phyloP scores from a whole-genome alignment of 2,888 invertebrate species.

The Caenorhabditis panamensis region DNA sequence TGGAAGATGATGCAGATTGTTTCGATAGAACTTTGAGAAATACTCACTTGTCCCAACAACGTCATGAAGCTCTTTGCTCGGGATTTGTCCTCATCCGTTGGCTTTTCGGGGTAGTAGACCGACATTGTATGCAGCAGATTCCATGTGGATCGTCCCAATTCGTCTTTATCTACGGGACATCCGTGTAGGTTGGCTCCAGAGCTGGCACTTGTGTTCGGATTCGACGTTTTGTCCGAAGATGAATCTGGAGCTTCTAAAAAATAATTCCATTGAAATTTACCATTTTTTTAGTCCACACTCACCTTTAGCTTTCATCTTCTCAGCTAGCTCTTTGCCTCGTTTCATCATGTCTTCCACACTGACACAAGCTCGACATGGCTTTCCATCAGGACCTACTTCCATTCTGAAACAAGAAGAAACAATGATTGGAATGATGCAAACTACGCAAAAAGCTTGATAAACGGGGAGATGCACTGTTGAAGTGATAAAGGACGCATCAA shows the following conservation, averaged over 20 bases:
- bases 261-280: too few species aligned
- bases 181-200: constrained; percentile 29
- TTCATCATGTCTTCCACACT: constrained; percentile 79
- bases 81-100: constrained; percentile 85
- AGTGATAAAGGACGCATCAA: too few species aligned
- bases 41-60: constrained; percentile 86
- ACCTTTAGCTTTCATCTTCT: constrained; percentile 58
- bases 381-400: constrained; percentile 65
- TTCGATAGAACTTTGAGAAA: too few species aligned
- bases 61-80: constrained; percentile 90
- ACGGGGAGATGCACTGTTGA: too few species aligned
- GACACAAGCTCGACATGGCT: constrained; percentile 78
- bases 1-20: too few species aligned
- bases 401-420: constrained; percentile 32
- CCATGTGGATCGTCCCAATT: constrained; percentile 86
- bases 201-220: constrained; percentile 27
- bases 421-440: constrained; percentile 30
- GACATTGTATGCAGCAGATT: constrained; percentile 96
- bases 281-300: background rate
- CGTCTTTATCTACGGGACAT: constrained; percentile 84
- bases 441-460: background rate
- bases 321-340: constrained; percentile 67
- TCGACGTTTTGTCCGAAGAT: background rate
- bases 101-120: constrained; percentile 92
- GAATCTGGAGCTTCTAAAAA: constrained; percentile 4